Evolutionary conservation across 2,888 invertebrate genomes (phyloP), one percentile per base, ranked within the genome.

Genomic region (Dinocampus coccinellae): DNA sequence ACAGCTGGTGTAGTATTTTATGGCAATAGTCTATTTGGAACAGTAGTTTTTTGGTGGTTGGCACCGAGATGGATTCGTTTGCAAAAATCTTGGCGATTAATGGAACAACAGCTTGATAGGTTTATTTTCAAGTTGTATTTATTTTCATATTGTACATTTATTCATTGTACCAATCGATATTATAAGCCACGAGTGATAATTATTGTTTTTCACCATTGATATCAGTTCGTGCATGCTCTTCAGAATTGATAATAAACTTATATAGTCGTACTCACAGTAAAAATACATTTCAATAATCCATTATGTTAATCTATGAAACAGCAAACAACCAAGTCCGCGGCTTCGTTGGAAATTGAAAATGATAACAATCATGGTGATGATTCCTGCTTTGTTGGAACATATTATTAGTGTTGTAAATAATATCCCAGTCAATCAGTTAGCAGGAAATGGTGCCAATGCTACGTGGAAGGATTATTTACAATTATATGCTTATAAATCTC

Each of bases 1-100:
- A 88, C 88, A 1, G 82, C 80, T 2, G 88, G 88, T 7, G 85
- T 84, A 6, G 75, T 86, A 36, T 88, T 88, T 76, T 88, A 88
- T 65, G 83, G 85, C 13, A 88, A 88, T 73, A 81, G 84, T 63
- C 75, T 87, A 47, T n/a, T 85, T 26, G 87, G 83, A 0, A 74
- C 79, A 1, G 13, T 83, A 13, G 71, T 87, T 68, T 87, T 88
- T 72, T 73, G 85, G 68, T 79, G 84, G 78, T 79, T 88, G 33
- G 81, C 86, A 2, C 80, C 81, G 2, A 83, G 80, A 11, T 88
- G 88, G 88, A 74, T 78, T 13, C 63, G 73, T 13, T 77, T 88
- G 33, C 87, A 86, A 67, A 76, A 77, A 9, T 82, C 85, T 34
- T 87, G 86, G 85, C 80, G 83, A 75, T 77, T 80, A 7, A 83